These are phyloP conservation scores for Mnemiopsis leidyi DNA, from an alignment of 37 sponge, comb jelly and placozoan genomes.

Conservation along the genomic window DNA sequence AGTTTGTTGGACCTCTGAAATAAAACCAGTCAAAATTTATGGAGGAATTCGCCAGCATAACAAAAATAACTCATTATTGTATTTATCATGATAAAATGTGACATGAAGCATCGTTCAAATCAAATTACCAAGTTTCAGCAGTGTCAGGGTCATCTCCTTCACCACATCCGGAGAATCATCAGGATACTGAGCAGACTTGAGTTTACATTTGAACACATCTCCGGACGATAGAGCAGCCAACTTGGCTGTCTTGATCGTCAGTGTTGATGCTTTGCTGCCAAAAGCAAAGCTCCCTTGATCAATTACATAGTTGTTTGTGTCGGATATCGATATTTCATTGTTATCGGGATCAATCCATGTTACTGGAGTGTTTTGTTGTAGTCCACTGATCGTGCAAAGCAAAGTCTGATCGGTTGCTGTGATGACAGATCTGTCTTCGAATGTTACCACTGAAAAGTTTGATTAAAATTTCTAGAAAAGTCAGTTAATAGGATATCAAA, in stretches of 20 bases:
- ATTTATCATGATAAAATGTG: too few species aligned
- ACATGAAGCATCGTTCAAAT: too few species aligned
- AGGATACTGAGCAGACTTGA: not conserved
- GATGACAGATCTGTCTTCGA: not conserved
- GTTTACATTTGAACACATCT: not conserved
- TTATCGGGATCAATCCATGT: not conserved
- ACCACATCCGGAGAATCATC: not conserved
- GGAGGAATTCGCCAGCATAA: not conserved
- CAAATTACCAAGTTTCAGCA: not conserved
- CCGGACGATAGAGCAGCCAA: not conserved
- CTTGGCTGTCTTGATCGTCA: not conserved
- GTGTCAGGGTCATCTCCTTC: not conserved
- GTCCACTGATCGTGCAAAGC: not conserved
- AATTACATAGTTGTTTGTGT: slow-evolving; percentile 23
- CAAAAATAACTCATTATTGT: too few species aligned
- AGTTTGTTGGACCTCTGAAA: not conserved
- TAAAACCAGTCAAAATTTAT: not conserved
- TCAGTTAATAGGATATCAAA: too few species aligned
- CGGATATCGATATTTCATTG: not conserved
- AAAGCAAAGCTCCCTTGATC: not conserved
- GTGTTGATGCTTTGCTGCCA: not conserved
- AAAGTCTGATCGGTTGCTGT: not conserved
- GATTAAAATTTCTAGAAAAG: too few species aligned
- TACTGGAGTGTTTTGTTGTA: not conserved
- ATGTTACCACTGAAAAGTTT: not conserved